A percentile compares a stretch with the other conserved stretches of the same genome.
Conservation (phyloP, 2,888 invertebrate species). For the Oasisia sp. region DNA sequence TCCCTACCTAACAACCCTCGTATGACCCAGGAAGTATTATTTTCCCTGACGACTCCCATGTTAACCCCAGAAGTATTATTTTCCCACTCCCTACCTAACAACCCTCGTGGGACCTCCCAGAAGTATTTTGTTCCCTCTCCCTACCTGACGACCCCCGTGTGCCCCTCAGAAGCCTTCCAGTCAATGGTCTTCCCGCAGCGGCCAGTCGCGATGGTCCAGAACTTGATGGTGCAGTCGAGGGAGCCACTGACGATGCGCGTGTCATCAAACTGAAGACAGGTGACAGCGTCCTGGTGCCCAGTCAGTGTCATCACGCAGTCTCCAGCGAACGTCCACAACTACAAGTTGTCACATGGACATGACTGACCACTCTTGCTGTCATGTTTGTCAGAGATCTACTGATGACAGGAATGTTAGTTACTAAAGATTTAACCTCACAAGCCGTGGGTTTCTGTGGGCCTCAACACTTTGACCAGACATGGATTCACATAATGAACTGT, state of each 20-base stretch:
- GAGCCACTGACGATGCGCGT: conserved; percentile 68
- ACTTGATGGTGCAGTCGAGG: conserved; percentile 66
- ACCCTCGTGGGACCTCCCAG: no score
- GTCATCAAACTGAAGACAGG: conserved; percentile 68
- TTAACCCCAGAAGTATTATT: no score
- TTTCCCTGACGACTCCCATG: no score
- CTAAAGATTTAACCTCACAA: no score
- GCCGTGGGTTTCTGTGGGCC: no score
- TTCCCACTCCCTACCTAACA: no score
- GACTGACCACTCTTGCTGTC: not conserved
- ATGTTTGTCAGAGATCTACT: not conserved
- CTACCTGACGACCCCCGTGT: conserved; percentile 68
- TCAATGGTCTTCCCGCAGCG: conserved; percentile 68
- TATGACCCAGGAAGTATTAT: no score
- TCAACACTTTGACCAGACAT: no score
- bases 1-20: conserved; percentile 66
- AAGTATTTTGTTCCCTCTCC: no score
- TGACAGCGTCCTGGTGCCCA: conserved; percentile 69
- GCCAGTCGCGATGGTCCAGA: conserved; percentile 67
- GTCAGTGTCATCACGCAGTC: conserved; percentile 65
- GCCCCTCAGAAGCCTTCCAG: conserved; percentile 70
- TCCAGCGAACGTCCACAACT: conserved; percentile 68
- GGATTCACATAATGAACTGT: no score
- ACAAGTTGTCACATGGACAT: not conserved
- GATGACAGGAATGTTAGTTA: no score